These are phyloP conservation scores for Morinoia aosen DNA, from an alignment of 2,888 invertebrate genomes.

Conservation along the genomic window DNA sequence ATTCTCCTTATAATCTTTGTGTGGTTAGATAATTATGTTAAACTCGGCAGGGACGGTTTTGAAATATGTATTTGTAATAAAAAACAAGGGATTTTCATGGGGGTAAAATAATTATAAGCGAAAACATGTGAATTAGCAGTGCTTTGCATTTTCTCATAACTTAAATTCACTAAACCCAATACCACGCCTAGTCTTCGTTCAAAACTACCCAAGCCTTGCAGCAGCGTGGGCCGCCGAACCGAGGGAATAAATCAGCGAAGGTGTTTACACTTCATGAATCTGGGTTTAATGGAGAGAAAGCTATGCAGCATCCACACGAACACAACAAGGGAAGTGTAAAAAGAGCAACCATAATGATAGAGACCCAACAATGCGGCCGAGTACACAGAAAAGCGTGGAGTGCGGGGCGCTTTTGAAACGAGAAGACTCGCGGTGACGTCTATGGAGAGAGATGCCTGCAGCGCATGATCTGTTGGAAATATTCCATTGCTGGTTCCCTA, in stretches of 20 bases:
- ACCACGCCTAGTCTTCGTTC: background rate
- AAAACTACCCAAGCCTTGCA: background rate
- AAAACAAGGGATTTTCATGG: too few relatives aligned
- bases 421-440: background rate
- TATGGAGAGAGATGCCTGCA: background rate
- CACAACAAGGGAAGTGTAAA: background rate
- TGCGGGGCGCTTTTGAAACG: background rate
- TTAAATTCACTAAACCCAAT: background rate
- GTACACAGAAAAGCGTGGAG: background rate
- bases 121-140: background rate
- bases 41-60: background rate
- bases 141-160: background rate
- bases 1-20: background rate
- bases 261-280: constrained; percentile 8
- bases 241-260: background rate
- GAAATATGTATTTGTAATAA: too few relatives aligned
- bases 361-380: background rate
- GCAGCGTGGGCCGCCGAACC: background rate
- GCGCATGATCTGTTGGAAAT: background rate
- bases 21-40: background rate
- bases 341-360: background rate
- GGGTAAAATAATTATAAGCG: background rate
- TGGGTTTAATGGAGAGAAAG: constrained; percentile 12
- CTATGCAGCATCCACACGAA: background rate
- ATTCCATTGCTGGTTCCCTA: background rate